A percentile compares a stretch with the other conserved stretches of the same genome.
Conservation (phyloP, 2,797 vertebrate species). For the Notamacropus eugenii region DNA sequence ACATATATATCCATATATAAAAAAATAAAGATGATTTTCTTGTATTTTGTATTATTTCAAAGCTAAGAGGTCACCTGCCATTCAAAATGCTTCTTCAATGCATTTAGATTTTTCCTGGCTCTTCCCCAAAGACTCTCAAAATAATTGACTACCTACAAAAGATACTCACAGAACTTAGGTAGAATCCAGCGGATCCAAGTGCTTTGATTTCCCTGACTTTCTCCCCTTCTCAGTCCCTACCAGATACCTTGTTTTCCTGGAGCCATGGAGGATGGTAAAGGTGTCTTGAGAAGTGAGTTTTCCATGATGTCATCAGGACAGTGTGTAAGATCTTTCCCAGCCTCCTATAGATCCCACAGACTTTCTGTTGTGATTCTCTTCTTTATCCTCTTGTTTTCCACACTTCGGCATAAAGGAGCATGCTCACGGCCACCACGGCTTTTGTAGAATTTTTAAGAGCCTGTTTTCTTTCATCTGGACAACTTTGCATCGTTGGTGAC, state of each 20-base stretch:
- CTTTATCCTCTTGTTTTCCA: not conserved
- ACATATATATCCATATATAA: not conserved
- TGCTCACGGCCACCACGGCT: not conserved
- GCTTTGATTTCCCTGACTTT: not conserved
- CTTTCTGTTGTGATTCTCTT: not conserved
- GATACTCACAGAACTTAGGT: not conserved
- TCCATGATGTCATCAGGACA: slow-evolving; percentile 44
- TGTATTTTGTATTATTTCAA: slow-evolving; percentile 27
- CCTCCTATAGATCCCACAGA: not conserved
- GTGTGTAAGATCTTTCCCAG: not conserved
- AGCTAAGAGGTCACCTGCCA: not conserved
- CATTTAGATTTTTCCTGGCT: not conserved
- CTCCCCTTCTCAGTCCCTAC: not conserved
- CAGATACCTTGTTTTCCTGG: slow-evolving; percentile 23
- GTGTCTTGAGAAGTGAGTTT: slow-evolving; percentile 24
- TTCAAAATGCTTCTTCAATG: slow-evolving; percentile 46
- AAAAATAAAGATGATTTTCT: slow-evolving; percentile 47
- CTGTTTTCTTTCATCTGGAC: slow-evolving; percentile 34
- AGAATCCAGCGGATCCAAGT: fast-evolving
- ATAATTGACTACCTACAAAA: not conserved
- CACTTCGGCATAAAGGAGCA: not conserved
- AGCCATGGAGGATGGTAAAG: not conserved
- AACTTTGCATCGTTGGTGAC: slow-evolving; percentile 10
- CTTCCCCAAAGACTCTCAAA: slow-evolving; percentile 21
- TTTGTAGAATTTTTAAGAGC: not conserved